These are phyloP conservation scores for Ammodytes dubius DNA, from an alignment of 2,113 vertebrate genomes.

Conservation along the genomic window DNA sequence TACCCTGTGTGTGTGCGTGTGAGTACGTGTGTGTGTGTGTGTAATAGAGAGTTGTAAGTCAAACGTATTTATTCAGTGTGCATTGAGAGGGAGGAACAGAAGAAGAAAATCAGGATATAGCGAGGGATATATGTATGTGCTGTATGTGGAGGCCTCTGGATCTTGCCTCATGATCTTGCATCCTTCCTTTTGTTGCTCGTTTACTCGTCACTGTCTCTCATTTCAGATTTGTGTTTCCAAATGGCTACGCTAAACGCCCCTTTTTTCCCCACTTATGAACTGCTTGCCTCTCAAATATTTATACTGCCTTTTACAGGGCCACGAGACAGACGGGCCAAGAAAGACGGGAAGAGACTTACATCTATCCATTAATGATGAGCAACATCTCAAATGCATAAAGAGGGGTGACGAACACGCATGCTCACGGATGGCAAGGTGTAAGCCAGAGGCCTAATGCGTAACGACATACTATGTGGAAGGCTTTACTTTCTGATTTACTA, in stretches of 20 bases:
- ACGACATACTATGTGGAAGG: constrained; percentile 26
- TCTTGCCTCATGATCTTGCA: constrained; percentile 8
- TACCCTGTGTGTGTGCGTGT: constrained; percentile 57
- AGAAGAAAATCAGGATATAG: constrained; percentile 32
- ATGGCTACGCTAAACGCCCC: constrained; percentile 74
- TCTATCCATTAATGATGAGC: constrained; percentile 83
- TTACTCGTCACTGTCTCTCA: constrained; percentile 65
- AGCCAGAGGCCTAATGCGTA: constrained; percentile 59
- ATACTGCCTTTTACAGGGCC: constrained; percentile 71
- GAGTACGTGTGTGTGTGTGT: constrained; percentile 19
- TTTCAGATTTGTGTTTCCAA: constrained; percentile 78
- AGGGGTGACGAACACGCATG: constrained; percentile 56
- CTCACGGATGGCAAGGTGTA: constrained; percentile 62
- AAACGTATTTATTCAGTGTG: constrained; percentile 59
- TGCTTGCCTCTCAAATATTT: constrained; percentile 81
- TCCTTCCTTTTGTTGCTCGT: constrained; percentile 50
- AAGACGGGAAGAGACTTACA: constrained; percentile 64
- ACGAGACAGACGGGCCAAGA: constrained; percentile 65
- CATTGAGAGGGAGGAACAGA: constrained; percentile 42
- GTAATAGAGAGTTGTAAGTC: constrained; percentile 39
- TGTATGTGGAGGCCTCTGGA: constrained; percentile 24
- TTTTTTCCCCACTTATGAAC: constrained; percentile 73
- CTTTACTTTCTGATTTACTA: constrained; percentile 62
- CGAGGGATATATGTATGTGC: constrained; percentile 2
- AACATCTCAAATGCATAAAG: constrained; percentile 79